Percentiles rank a stretch among this genome's conserved stretches.
phyloP scores from a whole-genome alignment of 1,140 invertebrate genomes.

The Heliconius nattereri region DNA sequence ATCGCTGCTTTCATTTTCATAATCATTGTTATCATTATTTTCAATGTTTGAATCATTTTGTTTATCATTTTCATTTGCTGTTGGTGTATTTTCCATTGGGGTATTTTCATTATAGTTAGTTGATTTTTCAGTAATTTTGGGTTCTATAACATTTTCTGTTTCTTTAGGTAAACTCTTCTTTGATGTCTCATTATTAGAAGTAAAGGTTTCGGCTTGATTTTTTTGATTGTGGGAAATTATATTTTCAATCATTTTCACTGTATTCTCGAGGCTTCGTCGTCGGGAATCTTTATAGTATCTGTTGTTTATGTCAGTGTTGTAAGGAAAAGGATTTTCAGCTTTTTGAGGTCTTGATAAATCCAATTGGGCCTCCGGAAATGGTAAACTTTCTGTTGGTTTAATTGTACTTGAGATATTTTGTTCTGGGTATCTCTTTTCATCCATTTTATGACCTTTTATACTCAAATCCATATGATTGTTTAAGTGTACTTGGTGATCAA shows the following conservation, averaged over 20 bases:
- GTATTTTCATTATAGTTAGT: slow-evolving; percentile 23
- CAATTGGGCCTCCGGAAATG: slow-evolving; percentile 8
- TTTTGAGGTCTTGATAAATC: slow-evolving; percentile 31
- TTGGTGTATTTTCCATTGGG: neutral
- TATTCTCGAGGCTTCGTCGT: slow-evolving; percentile 66
- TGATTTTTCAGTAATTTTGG: neutral
- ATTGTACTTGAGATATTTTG: slow-evolving; percentile 5
- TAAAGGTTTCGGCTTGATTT: slow-evolving; percentile 13
- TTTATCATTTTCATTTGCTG: slow-evolving; percentile 10
- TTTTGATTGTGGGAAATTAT: slow-evolving; percentile 56
- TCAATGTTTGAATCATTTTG: neutral
- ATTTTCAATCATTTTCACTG: slow-evolving; percentile 69
- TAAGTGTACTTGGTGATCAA: slow-evolving; percentile 17
- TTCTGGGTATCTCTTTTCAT: slow-evolving; percentile 2
- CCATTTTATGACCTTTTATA: slow-evolving; percentile 13
- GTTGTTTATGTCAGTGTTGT: slow-evolving; percentile 29
- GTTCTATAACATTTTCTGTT: neutral
- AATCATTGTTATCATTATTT: slow-evolving; percentile 9
- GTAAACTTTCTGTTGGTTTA: slow-evolving; percentile 1
- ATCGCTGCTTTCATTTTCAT: slow-evolving; percentile 29
- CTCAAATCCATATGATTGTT: slow-evolving; percentile 26
- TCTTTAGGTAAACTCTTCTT: neutral
- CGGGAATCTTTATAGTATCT: slow-evolving; percentile 43
- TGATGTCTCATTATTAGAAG: neutral
- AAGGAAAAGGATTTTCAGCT: slow-evolving; percentile 16